Base-by-base conservation (phyloP, 2,888 invertebrate species). In the Drosophila tanythrix region DNA sequence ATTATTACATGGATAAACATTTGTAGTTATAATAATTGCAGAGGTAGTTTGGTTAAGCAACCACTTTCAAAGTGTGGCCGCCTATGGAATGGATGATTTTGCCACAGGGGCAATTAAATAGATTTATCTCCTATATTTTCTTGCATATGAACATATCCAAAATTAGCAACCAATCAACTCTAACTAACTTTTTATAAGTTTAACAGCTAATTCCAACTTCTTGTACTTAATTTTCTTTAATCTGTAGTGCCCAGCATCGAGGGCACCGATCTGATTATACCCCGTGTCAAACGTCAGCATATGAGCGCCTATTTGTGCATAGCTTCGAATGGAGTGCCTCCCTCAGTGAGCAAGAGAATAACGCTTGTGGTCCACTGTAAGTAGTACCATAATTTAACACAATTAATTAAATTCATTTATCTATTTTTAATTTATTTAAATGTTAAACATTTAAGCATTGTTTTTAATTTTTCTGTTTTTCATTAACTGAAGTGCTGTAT, bases 261-360 rank as follows among this genome's bases (percentile, higher is more conserved):
- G 81, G 96, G 96, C 0, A 94, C 96, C 3, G 94, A 95, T 75
- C 93, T 96, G 85, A 95, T 96, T 87, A 95, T 96, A 83, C 95
- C 95, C 66, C 94, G 95, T 60, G 96, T 96, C 53, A 96, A 95
- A 81, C 94, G 97, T 74, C 95, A 96, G 70, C 96, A 97, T 91
- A 97, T 97, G 94, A 97, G 97, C 13, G 95, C 96, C 43, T 97
- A 96, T 91, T 93, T 97, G 36, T 97, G 97, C 92, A 97, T 97
- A 76, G 97, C 97, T 1, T 96, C 96, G 46, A 97, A 97, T 90
- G 97, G 97, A 11, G 95, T 97, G 21, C 98, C 97, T 15, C 98
- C 98, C 1, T 96, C 97, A 38, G 97, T 97, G 82, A 97, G 97
- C 95, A 97, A 97, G 93, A 94, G 97, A 90, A 97, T 98, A 88